Conservation (phyloP, 1,140 invertebrate species). For the Notospermus geniculatus region DNA sequence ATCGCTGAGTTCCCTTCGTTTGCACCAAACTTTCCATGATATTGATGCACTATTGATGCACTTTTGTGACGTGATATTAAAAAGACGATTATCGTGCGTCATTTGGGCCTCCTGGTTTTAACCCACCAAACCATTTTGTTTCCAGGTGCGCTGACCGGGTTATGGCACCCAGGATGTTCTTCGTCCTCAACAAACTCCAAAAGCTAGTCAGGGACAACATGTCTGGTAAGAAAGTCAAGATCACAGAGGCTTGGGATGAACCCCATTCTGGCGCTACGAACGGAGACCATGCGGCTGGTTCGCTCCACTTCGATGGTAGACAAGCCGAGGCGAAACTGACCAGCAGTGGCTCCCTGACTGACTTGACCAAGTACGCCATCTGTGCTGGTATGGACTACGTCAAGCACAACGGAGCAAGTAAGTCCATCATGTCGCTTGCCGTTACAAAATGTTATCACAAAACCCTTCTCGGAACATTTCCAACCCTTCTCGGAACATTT, state of each 20-base stretch:
- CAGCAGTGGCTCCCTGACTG: slow-evolving; percentile 5
- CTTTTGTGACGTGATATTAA: too few species aligned
- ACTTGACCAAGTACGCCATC: slow-evolving; percentile 26
- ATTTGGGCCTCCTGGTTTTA: too few species aligned
- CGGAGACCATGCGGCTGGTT: slow-evolving; percentile 9
- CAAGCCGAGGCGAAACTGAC: slow-evolving; percentile 20
- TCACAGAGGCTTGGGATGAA: slow-evolving; percentile 34
- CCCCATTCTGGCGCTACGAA: slow-evolving; percentile 18
- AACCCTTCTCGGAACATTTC: too few species aligned
- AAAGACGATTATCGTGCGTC: too few species aligned
- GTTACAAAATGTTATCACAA: too few species aligned
- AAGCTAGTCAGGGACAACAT: slow-evolving; percentile 23
- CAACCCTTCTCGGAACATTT: too few species aligned
- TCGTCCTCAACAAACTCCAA: slow-evolving; percentile 28
- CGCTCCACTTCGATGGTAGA: slow-evolving; percentile 30
- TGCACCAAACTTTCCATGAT: too few species aligned
- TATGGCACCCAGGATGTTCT: slow-evolving; percentile 31
- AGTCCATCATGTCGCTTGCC: too few species aligned
- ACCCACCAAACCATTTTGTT: too few species aligned
- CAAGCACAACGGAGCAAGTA: slow-evolving; percentile 25
- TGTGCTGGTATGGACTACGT: slow-evolving; percentile 35
- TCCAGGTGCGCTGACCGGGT: slow-evolving; percentile 31
- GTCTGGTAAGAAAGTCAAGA: slow-evolving; percentile 20
- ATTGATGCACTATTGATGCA: too few species aligned
- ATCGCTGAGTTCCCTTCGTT: too few species aligned